Evolutionary conservation across 2,113 vertebrate genomes (phyloP), one percentile per base, ranked within the genome.

Genomic region (Rhipidura dahli): DNA sequence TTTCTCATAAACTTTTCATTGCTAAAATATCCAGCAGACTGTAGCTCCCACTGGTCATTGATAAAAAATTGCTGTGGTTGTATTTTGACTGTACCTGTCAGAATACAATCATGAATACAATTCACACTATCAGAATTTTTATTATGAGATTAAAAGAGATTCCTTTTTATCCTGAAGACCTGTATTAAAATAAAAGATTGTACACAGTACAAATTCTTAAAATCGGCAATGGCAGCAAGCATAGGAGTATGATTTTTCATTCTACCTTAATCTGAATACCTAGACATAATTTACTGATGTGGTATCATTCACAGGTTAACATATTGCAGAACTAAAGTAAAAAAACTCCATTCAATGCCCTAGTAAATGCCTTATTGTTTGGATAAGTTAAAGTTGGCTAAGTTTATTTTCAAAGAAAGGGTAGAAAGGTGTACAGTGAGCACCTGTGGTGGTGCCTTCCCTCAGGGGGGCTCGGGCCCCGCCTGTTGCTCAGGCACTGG

Each of bases 11-110:
- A 33, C 15, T 22, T 92, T 63, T 77, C 12, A n/a, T 31, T 44
- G 3, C 2, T 83, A 47, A 5, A 40, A 26, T 18, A 13, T 68
- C 21, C 14, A 40, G 11, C 13, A 47, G n/a, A 31, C 20, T 53
- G 39, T 22, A 47, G 20, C 0, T 65, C 2, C 3, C 59, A 23
- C 44, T 35, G 5, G 7, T 1, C 13, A 51, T 10, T 59, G 21
- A 59, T 2, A 70, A n/a, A 81, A 80, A 53, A 61, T 8, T 15
- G 2, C 1, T 61, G 27, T 45, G 9, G 37, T 27, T 22, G 1
- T 65, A 17, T 68, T 56, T 40, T 72, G 27, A 40, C 13, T 30
- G 13, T 24, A 68, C 4, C 0, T n/a, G n/a, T n/a, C n/a, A n/a
- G n/a, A n/a, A n/a, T n/a, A n/a, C n/a, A n/a, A n/a, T n/a, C n/a